These are phyloP conservation scores for Pycnonotus jocosus DNA, from an alignment of 2,113 vertebrate genomes.

Conservation along the genomic window DNA sequence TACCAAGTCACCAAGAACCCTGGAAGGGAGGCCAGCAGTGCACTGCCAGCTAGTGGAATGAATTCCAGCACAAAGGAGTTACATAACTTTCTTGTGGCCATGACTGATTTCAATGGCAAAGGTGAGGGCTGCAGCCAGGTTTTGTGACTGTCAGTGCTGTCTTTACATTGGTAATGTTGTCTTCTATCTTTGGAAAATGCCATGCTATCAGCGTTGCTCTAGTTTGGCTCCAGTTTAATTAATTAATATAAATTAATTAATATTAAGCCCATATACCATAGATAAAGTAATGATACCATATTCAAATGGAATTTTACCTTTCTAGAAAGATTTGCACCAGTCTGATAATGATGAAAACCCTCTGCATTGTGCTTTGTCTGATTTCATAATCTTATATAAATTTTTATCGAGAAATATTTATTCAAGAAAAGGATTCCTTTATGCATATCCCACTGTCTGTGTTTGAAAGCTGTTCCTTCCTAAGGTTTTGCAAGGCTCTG, in stretches of 20 bases:
- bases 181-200: neutral
- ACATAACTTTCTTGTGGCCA: neutral
- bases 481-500: neutral
- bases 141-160: neutral
- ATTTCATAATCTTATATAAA: neutral
- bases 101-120: neutral
- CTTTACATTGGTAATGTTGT: neutral
- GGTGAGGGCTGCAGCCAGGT: neutral
- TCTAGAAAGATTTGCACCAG: neutral
- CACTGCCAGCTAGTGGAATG: neutral
- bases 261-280: neutral
- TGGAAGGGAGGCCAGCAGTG: neutral
- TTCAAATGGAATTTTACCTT: neutral
- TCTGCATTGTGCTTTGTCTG: neutral
- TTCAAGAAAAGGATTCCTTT: neutral
- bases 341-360: neutral
- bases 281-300: neutral
- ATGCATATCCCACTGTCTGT: neutral
- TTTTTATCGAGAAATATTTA: neutral
- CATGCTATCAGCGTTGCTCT: fast-evolving
- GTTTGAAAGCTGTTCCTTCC: neutral
- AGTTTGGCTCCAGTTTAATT: neutral
- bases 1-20: neutral
- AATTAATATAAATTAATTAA: neutral
- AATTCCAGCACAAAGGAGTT: neutral